A percentile compares a stretch with the other conserved stretches of the same genome.
phyloP scores from a whole-genome alignment of 2,888 invertebrate species.

The Pterobdella sp. region DNA sequence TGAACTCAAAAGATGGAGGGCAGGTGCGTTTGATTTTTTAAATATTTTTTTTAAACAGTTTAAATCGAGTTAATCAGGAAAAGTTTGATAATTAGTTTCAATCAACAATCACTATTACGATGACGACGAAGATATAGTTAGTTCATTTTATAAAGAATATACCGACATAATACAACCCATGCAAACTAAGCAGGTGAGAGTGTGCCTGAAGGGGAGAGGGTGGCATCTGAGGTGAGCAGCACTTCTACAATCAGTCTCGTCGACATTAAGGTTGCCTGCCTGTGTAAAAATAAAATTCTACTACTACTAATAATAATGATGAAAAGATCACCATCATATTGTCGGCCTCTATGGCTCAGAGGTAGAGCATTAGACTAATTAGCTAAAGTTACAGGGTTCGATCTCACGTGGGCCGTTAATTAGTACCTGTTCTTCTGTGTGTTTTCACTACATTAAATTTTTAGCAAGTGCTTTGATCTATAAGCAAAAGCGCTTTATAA shows the following conservation, averaged over 20 bases:
- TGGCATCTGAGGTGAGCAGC: too few relatives aligned
- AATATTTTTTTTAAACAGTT: not conserved
- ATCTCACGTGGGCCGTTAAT: too few relatives aligned
- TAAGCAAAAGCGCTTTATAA: too few relatives aligned
- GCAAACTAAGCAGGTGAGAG: constrained; percentile 58
- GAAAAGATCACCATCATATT: too few relatives aligned
- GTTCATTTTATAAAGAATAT: not conserved
- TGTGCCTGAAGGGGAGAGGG: constrained; percentile 80
- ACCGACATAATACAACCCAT: not conserved
- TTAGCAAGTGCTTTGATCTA: too few relatives aligned
- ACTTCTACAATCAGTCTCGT: constrained; percentile 50
- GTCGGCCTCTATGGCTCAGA: too few relatives aligned
- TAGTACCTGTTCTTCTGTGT: too few relatives aligned
- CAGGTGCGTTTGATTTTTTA: constrained; percentile 56
- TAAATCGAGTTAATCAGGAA: not conserved
- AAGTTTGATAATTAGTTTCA: too few relatives aligned
- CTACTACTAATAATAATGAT: not conserved
- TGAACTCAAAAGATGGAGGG: constrained; percentile 82
- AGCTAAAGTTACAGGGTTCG: too few relatives aligned
- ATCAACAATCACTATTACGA: not conserved
- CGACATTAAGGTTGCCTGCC: constrained; percentile 59
- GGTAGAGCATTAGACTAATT: too few relatives aligned
- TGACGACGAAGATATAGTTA: not conserved
- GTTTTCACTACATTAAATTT: too few relatives aligned
- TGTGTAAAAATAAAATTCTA: too few relatives aligned